Conservation (phyloP, 2,797 vertebrate species). For the Propithecus deckenii region DNA sequence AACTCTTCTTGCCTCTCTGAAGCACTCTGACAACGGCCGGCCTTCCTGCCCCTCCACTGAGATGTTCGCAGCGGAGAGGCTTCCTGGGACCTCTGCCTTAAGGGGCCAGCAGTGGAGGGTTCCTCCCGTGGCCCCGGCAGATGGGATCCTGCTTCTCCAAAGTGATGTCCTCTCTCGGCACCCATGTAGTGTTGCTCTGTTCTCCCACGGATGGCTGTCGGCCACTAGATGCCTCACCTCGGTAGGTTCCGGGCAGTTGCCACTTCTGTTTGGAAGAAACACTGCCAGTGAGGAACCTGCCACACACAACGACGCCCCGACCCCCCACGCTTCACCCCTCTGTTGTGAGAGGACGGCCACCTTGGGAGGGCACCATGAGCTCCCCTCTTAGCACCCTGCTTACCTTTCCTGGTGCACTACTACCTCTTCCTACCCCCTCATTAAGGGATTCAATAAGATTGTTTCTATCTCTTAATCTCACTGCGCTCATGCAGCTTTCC, state of each 20-base stretch:
- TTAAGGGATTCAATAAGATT: not conserved
- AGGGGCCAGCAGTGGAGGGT: not conserved
- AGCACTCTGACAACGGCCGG: not conserved
- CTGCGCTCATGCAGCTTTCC: not conserved
- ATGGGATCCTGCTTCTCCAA: not conserved
- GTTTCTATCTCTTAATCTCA: not conserved
- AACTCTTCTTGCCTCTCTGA: not conserved
- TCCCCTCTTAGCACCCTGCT: not conserved
- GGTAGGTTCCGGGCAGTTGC: not conserved
- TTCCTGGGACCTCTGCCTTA: no score
- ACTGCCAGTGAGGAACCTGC: not conserved
- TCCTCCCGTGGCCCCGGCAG: not conserved
- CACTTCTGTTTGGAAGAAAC: not conserved
- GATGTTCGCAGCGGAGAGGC: not conserved
- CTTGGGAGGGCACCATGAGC: not conserved
- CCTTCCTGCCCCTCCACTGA: not conserved
- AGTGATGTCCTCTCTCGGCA: accelerated
- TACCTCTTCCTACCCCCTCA: not conserved
- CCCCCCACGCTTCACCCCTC: no score
- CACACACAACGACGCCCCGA: accelerated
- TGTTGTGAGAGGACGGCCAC: not conserved
- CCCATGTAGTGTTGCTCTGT: no score
- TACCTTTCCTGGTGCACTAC: accelerated
- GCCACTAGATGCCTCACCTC: not conserved
- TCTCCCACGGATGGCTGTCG: not conserved